phyloP scores from a whole-genome alignment of 2,113 vertebrate genomes.

The Strix aluco region DNA sequence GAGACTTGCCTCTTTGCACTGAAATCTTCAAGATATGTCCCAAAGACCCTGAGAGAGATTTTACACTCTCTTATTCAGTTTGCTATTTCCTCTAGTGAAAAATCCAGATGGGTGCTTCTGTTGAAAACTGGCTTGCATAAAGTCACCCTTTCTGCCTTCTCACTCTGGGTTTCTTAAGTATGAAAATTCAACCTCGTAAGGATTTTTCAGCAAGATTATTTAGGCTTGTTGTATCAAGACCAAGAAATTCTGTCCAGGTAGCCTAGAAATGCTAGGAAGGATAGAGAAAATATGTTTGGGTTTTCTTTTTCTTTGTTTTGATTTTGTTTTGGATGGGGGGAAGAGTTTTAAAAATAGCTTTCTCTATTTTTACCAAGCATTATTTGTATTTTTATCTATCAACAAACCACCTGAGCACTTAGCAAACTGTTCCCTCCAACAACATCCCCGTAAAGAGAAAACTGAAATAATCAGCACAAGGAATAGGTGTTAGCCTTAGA shows the following conservation, averaged over 20 bases:
- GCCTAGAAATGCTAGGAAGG: background rate
- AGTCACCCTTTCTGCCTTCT: background rate
- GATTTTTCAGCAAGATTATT: background rate
- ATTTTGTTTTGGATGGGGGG: background rate
- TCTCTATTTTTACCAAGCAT: background rate
- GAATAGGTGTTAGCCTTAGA: constrained; percentile 29
- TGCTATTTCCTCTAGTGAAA: background rate
- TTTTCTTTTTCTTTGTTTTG: background rate
- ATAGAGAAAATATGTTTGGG: background rate
- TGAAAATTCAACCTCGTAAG: background rate
- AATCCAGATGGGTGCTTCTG: background rate
- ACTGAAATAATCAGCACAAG: constrained; percentile 4
- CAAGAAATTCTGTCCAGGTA: background rate
- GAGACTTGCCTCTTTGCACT: background rate
- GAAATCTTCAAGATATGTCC: background rate
- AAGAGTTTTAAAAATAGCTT: background rate
- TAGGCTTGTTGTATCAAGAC: background rate
- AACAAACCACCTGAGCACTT: background rate
- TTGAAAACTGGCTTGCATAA: background rate
- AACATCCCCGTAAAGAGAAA: background rate
- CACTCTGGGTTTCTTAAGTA: background rate
- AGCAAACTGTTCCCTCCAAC: background rate
- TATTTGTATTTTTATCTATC: background rate
- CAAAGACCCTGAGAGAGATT: background rate
- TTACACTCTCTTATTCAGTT: background rate